Evolutionary conservation across 1,140 invertebrate species (phyloP).

Genomic region (Hypsibius dujardini): DNA sequence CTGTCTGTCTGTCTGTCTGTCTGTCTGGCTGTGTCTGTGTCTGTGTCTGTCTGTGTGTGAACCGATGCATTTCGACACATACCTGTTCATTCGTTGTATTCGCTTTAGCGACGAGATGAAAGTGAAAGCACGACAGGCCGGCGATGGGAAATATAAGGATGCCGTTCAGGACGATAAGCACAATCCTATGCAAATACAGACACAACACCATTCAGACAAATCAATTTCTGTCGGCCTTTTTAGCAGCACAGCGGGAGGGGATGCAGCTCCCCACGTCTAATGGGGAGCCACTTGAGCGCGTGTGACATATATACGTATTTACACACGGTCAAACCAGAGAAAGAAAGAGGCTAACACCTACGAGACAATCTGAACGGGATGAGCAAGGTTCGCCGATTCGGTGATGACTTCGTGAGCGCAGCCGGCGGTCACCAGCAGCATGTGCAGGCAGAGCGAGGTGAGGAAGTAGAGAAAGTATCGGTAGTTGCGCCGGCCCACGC

Average conservation of each 20-base stretch:
- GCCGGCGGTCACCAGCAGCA: constrained; percentile 84
- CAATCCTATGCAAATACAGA: constrained; percentile 20
- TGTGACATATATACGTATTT: too few relatives aligned
- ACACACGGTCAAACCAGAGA: too few relatives aligned
- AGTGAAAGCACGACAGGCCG: constrained; percentile 90
- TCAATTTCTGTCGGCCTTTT: too few relatives aligned
- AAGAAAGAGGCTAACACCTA: too few relatives aligned
- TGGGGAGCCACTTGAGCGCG: too few relatives aligned
- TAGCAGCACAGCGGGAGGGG: too few relatives aligned
- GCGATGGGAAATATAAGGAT: constrained; percentile 86
- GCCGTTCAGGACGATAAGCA: constrained; percentile 63
- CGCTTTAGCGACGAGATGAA: constrained; percentile 86
- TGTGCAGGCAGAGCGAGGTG: constrained; percentile 81
- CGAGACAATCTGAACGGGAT: constrained; percentile 67
- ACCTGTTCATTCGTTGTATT: constrained; percentile 98
- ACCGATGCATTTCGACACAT: too few relatives aligned
- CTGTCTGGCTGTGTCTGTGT: too few relatives aligned
- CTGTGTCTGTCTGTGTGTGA: too few relatives aligned
- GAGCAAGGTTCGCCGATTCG: constrained; percentile 51
- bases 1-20: too few relatives aligned
- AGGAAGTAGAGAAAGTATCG: constrained; percentile 97
- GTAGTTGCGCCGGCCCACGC: constrained; percentile 94
- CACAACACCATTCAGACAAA: constrained; percentile 18
- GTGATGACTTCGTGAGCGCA: constrained; percentile 70
- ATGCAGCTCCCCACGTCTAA: too few relatives aligned